Evolutionary conservation across 2,113 vertebrate species (phyloP).

Genomic region (Equus quagga): DNA sequence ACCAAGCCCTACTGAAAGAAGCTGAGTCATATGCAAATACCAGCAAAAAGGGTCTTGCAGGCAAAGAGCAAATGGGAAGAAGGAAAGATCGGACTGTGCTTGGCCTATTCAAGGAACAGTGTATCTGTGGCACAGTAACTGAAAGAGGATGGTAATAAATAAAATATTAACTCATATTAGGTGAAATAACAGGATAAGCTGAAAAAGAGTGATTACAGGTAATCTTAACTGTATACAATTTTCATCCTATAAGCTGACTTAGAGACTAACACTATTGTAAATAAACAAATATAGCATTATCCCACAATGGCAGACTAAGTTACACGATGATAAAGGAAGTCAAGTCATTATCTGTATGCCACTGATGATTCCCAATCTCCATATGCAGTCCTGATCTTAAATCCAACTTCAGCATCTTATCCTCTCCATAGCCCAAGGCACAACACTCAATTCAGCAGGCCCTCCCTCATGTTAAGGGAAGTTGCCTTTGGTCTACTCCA

Average conservation of each 20-base stretch:
- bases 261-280: background rate
- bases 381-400: background rate
- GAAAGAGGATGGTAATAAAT: background rate
- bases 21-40: background rate
- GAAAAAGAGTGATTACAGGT: background rate
- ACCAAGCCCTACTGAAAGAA: background rate
- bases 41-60: background rate
- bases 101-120: background rate
- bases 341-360: background rate
- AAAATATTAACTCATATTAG: conserved; percentile 4
- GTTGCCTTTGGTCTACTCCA: background rate
- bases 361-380: background rate
- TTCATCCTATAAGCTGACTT: background rate
- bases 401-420: background rate
- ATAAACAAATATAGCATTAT: background rate
- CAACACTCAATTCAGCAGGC: background rate
- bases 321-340: background rate
- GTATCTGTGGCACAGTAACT: background rate
- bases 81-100: background rate
- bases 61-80: background rate
- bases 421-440: background rate
- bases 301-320: background rate
- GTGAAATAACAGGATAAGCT: background rate
- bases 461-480: background rate
- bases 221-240: background rate